Conservation (phyloP, 2,888 invertebrate species). For the Thera obeliscata region DNA sequence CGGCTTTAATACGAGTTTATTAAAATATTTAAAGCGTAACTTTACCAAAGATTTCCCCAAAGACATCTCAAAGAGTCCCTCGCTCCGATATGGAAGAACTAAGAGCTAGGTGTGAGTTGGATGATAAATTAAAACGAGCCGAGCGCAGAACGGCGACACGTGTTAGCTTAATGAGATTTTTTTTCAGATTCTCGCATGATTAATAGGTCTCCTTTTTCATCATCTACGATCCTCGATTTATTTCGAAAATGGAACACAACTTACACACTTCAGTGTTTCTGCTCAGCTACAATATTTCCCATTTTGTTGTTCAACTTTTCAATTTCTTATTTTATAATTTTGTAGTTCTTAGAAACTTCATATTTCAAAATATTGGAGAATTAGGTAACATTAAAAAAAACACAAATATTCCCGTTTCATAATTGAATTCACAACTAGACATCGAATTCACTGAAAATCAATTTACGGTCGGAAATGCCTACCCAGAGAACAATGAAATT, state of each 20-base stretch:
- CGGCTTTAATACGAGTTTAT: constrained; percentile 82
- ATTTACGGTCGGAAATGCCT: constrained; percentile 27
- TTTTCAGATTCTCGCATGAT: constrained; percentile 44
- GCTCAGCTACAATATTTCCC: not conserved
- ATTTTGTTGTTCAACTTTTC: not conserved
- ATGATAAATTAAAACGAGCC: constrained; percentile 77
- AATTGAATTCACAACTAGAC: not conserved
- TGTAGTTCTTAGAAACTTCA: too few species aligned
- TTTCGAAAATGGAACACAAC: not conserved
- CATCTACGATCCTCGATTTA: not conserved
- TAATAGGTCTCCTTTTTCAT: constrained; percentile 28
- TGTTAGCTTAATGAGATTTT: constrained; percentile 58
- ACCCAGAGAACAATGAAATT: constrained; percentile 53
- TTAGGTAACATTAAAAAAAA: not conserved
- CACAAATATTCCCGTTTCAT: not conserved
- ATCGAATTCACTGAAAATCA: constrained; percentile 18
- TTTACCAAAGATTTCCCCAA: constrained; percentile 80
- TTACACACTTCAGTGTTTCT: not conserved
- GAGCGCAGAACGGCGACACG: constrained; percentile 49
- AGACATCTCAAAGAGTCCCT: constrained; percentile 73
- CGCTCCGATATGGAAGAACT: constrained; percentile 57
- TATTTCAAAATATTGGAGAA: not conserved
- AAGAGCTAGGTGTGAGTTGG: constrained; percentile 63
- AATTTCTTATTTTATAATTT: too few species aligned
- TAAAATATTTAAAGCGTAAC: constrained; percentile 83